phyloP scores from a whole-genome alignment of 2,113 vertebrate genomes.

The Rattus rattus region DNA sequence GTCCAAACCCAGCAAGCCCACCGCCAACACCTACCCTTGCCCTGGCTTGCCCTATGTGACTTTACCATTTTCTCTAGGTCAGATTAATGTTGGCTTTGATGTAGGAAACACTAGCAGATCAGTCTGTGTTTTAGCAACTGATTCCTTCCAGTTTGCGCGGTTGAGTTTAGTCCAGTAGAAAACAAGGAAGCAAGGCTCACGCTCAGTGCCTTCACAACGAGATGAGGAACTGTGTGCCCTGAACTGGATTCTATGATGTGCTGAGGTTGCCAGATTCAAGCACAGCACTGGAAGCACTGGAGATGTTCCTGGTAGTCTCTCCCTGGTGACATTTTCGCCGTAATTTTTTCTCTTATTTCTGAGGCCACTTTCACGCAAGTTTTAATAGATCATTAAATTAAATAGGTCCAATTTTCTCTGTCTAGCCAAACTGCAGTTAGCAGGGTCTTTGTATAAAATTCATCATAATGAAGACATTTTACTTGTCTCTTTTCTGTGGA shows the following conservation, averaged over 20 bases:
- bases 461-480: constrained; percentile 45
- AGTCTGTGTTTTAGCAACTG: neutral
- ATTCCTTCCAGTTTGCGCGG: neutral
- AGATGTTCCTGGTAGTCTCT: constrained; percentile 33
- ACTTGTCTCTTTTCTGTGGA: constrained; percentile 30
- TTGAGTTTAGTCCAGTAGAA: neutral
- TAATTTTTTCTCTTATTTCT: constrained; percentile 37
- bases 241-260: neutral
- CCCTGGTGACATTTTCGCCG: constrained; percentile 11
- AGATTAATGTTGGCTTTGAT: neutral
- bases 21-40: fast-evolving
- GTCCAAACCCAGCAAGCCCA: neutral
- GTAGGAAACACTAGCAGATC: neutral
- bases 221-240: neutral
- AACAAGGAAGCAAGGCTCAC: neutral
- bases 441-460: constrained; percentile 46
- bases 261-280: neutral
- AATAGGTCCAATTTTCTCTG: constrained; percentile 67
- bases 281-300: neutral
- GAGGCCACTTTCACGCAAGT: constrained; percentile 44
- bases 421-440: constrained; percentile 57
- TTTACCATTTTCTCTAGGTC: neutral
- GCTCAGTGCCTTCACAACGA: neutral
- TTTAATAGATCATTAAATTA: constrained; percentile 68
- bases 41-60: neutral